Evolutionary conservation across 1,140 invertebrate genomes (phyloP).

Genomic region (Sogatella furcifera): DNA sequence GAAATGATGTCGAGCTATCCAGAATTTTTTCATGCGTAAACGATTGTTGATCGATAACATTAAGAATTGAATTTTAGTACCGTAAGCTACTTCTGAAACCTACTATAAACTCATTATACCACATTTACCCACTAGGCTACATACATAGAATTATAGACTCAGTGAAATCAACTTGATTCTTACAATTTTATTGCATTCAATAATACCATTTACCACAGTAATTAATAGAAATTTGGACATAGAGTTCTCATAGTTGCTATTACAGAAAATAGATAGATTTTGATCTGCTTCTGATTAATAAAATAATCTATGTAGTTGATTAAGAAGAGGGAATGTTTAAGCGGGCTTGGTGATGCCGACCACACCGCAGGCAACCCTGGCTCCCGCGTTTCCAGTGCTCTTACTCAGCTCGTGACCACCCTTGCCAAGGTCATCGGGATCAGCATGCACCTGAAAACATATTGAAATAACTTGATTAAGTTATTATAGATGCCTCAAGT

Average conservation of each 20-base stretch:
- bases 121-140: too few relatives aligned
- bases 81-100: too few relatives aligned
- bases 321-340: background rate
- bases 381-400: constrained; percentile 95
- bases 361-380: constrained; percentile 91
- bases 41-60: too few relatives aligned
- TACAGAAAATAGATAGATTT: background rate
- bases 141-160: too few relatives aligned
- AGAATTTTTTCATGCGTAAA: too few relatives aligned
- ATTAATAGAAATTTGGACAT: background rate
- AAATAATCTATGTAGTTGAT: constrained; percentile 10
- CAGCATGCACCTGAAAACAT: constrained; percentile 63
- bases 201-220: background rate
- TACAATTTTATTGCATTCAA: background rate
- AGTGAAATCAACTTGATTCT: background rate
- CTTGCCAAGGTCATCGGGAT: constrained; percentile 87
- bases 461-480: too few relatives aligned
- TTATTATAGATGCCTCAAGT: too few relatives aligned
- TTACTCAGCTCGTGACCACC: constrained; percentile 90
- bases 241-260: background rate
- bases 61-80: too few relatives aligned
- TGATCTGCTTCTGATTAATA: constrained; percentile 7
- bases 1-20: too few relatives aligned
- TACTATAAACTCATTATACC: too few relatives aligned
- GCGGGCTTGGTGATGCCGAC: constrained; percentile 63